phyloP scores from a whole-genome alignment of 2,797 vertebrate species.

The Danio albolineatus region DNA sequence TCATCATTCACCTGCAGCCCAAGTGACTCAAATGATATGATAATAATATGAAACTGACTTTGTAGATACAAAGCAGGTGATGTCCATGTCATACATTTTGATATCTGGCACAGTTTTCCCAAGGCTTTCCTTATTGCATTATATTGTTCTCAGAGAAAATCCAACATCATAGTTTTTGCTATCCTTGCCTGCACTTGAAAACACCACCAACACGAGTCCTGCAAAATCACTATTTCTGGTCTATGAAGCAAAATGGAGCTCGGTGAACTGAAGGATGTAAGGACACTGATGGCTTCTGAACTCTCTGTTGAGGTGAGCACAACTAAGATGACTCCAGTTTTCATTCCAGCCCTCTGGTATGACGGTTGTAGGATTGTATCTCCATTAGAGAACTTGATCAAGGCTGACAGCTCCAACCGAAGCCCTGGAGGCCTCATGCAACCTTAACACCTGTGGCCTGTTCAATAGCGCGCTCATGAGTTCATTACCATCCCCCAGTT shows the following conservation, averaged over 20 bases:
- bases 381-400: slow-evolving; percentile 30
- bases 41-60: neutral
- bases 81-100: slow-evolving; percentile 1
- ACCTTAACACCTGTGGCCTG: slow-evolving; percentile 50
- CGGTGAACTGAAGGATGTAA: neutral
- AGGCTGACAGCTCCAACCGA: slow-evolving; percentile 42
- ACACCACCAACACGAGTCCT: neutral
- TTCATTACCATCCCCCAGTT: slow-evolving; percentile 25
- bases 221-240: neutral
- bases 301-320: slow-evolving; percentile 24
- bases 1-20: slow-evolving; percentile 35
- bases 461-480: slow-evolving; percentile 31
- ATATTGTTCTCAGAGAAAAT: neutral
- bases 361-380: slow-evolving; percentile 9
- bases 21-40: slow-evolving; percentile 22
- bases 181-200: neutral
- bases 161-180: neutral
- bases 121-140: neutral
- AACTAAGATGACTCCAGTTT: slow-evolving; percentile 18
- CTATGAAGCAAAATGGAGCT: neutral
- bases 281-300: slow-evolving; percentile 21
- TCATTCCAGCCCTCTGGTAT: slow-evolving; percentile 19
- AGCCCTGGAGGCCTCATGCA: slow-evolving; percentile 38
- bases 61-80: neutral
- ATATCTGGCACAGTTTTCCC: neutral